Evolutionary conservation across 2,888 invertebrate species (phyloP).

Genomic region (Mellilla xanthometata): DNA sequence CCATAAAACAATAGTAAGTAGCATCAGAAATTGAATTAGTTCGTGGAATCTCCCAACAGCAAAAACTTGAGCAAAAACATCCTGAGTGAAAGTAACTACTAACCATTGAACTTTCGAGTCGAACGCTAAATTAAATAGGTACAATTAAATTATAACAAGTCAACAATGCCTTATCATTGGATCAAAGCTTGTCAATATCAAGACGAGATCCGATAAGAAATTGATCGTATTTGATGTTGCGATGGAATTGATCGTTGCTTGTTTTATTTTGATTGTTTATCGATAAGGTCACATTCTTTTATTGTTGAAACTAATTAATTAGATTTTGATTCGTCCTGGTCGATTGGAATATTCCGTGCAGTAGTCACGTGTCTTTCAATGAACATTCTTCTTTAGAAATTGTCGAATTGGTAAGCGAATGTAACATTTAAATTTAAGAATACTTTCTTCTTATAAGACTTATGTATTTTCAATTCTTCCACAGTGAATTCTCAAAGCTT

Average conservation of each 20-base stretch:
- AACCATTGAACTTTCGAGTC: constrained; percentile 35
- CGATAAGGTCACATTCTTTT: constrained; percentile 24
- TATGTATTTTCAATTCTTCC: too few species aligned
- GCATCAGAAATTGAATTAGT: too few species aligned
- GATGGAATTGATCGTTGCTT: constrained; percentile 31
- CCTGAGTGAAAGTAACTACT: constrained; percentile 34
- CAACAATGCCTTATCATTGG: constrained; percentile 34
- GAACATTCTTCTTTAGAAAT: not conserved
- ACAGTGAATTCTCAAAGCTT: too few species aligned
- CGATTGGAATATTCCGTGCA: not conserved
- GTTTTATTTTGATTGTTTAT: constrained; percentile 29
- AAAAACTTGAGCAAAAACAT: not conserved
- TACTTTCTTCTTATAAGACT: too few species aligned
- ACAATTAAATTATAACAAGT: constrained; percentile 46
- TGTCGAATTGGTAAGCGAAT: too few species aligned
- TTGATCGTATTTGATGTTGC: constrained; percentile 39
- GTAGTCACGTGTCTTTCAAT: too few species aligned
- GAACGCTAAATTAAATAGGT: constrained; percentile 34
- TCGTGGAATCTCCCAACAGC: too few species aligned
- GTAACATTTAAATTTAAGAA: too few species aligned
- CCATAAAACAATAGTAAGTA: too few species aligned
- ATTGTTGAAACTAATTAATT: not conserved
- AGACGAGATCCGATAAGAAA: constrained; percentile 34
- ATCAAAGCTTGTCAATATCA: constrained; percentile 24
- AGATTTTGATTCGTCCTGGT: not conserved